phyloP scores from a whole-genome alignment of 1,140 invertebrate genomes.

The Neodiprion pinetum region DNA sequence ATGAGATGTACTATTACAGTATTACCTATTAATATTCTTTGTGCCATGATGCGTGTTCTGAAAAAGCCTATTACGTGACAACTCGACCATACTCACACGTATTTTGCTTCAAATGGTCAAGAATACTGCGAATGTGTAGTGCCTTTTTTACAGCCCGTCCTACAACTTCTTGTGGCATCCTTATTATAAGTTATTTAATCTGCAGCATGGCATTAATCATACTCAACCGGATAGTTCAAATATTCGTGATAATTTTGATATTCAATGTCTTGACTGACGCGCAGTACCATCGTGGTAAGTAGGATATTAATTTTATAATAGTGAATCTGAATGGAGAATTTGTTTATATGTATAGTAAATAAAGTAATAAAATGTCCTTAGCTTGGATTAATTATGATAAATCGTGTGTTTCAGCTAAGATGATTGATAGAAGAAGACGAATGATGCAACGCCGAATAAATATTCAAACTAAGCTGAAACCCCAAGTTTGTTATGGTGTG shows the following conservation, averaged over 20 bases:
- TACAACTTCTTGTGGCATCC: too few species aligned
- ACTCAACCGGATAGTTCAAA: not conserved
- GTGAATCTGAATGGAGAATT: too few species aligned
- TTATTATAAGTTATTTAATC: too few species aligned
- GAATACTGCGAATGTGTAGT: too few species aligned
- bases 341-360: too few species aligned
- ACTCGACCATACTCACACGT: too few species aligned
- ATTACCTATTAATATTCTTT: too few species aligned
- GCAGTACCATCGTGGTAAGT: constrained; percentile 1
- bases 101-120: too few species aligned
- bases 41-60: too few species aligned
- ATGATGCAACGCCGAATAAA: constrained; percentile 41
- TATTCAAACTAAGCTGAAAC: constrained; percentile 39
- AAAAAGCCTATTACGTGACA: too few species aligned
- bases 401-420: constrained; percentile 7
- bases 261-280: not conserved
- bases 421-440: constrained; percentile 39
- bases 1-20: too few species aligned
- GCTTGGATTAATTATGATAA: not conserved
- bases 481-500: constrained; percentile 58
- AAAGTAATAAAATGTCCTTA: not conserved
- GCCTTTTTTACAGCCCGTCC: too few species aligned
- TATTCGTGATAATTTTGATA: not conserved
- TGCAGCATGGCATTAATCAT: not conserved
- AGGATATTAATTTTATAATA: not conserved